Conservation (phyloP, 1,140 invertebrate species). For the Rhopalosiphum maidis region DNA sequence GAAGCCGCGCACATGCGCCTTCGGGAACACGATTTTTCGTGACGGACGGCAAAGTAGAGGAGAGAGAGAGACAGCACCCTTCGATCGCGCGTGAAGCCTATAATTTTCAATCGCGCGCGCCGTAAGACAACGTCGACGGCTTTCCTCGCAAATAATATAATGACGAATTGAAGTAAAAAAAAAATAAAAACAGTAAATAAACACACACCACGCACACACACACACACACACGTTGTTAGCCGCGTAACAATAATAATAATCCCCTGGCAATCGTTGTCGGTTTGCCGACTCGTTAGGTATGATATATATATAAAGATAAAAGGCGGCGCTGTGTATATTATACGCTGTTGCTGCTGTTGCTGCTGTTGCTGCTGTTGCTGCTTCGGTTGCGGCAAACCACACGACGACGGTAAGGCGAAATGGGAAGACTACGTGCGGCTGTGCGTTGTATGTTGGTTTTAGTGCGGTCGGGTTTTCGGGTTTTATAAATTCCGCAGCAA, state of each 20-base stretch:
- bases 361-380: background rate
- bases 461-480: constrained; percentile 37
- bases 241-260: constrained; percentile 32
- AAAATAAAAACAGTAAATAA: constrained; percentile 7
- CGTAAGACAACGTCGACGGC: background rate
- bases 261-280: constrained; percentile 15
- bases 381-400: constrained; percentile 12
- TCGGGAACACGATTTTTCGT: background rate
- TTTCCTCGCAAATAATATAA: constrained; percentile 26
- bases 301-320: background rate
- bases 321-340: background rate
- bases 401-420: background rate
- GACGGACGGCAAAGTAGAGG: background rate
- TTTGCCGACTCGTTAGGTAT: constrained; percentile 45
- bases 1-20: constrained; percentile 29
- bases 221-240: background rate
- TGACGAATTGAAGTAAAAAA: background rate
- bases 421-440: background rate
- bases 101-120: constrained; percentile 22
- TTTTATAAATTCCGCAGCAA: constrained; percentile 32
- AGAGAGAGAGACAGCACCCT: background rate
- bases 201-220: background rate
- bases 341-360: background rate
- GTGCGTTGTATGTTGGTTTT: constrained; percentile 23
- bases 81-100: constrained; percentile 11